Conservation (phyloP, 2,797 vertebrate species). For the Hemibagrus guttatus region DNA sequence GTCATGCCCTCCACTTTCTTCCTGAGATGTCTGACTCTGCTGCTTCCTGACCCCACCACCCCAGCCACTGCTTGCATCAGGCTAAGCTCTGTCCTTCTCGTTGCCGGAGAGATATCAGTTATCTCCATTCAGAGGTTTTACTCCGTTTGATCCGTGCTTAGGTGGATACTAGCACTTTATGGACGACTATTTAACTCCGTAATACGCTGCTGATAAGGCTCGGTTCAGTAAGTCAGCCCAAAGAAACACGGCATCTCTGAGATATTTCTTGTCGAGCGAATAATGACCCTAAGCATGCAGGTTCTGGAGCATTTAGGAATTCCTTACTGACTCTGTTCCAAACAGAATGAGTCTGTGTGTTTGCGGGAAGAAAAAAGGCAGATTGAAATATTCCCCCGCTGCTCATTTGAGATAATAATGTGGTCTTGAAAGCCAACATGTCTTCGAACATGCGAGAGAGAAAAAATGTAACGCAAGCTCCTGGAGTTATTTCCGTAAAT, state of each 20-base stretch:
- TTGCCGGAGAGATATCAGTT: conserved; percentile 14
- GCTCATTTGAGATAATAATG: conserved; percentile 33
- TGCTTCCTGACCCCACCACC: conserved; percentile 17
- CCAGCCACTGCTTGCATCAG: neutral
- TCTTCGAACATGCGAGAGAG: neutral
- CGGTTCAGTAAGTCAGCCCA: conserved; percentile 24
- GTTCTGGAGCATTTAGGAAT: conserved; percentile 12
- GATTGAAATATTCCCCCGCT: conserved; percentile 15
- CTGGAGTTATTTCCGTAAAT: conserved; percentile 28
- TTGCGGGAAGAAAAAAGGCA: neutral
- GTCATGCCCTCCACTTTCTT: conserved; percentile 29
- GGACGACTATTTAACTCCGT: conserved; percentile 8
- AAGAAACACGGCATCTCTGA: neutral
- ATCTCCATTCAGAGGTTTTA: conserved; percentile 18
- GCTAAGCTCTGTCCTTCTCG: conserved; percentile 13
- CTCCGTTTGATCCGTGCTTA: conserved; percentile 28
- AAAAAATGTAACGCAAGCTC: conserved; percentile 20
- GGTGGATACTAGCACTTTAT: conserved; percentile 19
- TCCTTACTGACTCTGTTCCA: conserved; percentile 17
- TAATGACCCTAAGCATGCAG: conserved; percentile 5
- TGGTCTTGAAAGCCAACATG: conserved; percentile 36
- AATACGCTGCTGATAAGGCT: conserved; percentile 21
- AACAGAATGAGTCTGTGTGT: conserved; percentile 8
- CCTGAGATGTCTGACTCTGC: conserved; percentile 5
- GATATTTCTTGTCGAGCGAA: conserved; percentile 28